A percentile compares a stretch with the other conserved stretches of the same genome.
Conservation (phyloP, 2,888 invertebrate genomes). For the Neria commutata region DNA sequence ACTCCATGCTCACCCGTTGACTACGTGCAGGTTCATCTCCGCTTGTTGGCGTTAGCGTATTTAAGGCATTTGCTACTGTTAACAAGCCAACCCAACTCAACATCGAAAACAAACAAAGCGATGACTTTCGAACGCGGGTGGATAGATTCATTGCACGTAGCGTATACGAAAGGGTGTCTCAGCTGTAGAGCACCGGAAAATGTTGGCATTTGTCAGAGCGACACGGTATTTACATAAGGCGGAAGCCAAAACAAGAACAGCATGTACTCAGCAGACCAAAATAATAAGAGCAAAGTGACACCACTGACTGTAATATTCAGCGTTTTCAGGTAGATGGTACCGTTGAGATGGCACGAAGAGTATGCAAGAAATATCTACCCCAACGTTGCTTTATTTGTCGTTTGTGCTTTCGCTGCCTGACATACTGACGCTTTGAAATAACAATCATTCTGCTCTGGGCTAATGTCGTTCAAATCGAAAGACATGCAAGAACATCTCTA, state of each 20-base stretch:
- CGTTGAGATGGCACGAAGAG: not conserved
- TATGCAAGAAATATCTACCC: not conserved
- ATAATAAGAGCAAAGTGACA: not conserved
- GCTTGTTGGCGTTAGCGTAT: too few species aligned
- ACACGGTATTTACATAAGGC: conserved; percentile 21
- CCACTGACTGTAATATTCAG: not conserved
- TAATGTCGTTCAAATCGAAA: too few species aligned
- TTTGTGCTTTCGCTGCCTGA: not conserved
- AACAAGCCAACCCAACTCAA: too few species aligned
- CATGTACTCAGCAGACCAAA: conserved; percentile 14
- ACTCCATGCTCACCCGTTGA: too few species aligned
- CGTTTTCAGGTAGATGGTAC: not conserved
- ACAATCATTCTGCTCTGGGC: conserved; percentile 1
- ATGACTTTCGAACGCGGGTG: not conserved
- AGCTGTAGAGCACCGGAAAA: conserved; percentile 4
- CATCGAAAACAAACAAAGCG: not conserved
- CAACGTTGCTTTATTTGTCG: not conserved
- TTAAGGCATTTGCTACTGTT: too few species aligned
- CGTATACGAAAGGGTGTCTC: conserved; percentile 1
- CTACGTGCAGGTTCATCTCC: too few species aligned
- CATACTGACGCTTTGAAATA: not conserved
- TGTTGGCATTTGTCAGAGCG: conserved; percentile 20
- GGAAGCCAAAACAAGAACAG: conserved; percentile 13
- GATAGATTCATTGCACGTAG: conserved; percentile 8
- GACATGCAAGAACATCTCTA: too few species aligned